Evolutionary conservation across 2,888 invertebrate species (phyloP).

Genomic region (Hanleya hanleyi): DNA sequence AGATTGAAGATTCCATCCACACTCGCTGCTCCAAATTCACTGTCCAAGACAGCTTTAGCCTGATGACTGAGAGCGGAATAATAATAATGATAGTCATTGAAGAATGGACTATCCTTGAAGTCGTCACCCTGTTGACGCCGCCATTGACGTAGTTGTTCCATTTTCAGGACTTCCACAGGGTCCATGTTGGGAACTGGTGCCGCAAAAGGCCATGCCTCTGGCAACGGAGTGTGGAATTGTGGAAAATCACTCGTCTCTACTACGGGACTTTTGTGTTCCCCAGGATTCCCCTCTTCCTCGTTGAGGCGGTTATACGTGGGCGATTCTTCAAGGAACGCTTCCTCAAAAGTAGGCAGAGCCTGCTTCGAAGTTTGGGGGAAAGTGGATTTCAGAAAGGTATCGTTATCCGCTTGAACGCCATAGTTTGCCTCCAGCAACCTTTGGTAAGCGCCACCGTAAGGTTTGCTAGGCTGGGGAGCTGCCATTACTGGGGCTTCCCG

Average conservation of each 20-base stretch:
- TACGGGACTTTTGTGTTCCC: no score
- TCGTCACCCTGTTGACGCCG: not conserved
- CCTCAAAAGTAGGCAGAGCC: not conserved
- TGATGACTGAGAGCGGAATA: slow-evolving; percentile 2
- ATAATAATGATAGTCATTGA: slow-evolving; percentile 1
- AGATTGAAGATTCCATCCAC: not conserved
- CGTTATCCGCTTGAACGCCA: not conserved
- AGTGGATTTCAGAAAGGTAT: not conserved
- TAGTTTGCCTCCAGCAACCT: not conserved
- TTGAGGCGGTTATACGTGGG: no score
- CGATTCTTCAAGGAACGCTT: no score
- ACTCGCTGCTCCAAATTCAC: not conserved
- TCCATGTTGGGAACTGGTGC: not conserved
- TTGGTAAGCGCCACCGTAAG: not conserved
- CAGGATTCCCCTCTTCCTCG: no score
- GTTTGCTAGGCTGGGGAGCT: not conserved
- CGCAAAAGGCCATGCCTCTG: not conserved
- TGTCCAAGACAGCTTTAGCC: not conserved
- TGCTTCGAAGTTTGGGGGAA: not conserved
- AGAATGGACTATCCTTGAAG: not conserved
- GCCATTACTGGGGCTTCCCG: not conserved
- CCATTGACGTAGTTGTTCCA: not conserved
- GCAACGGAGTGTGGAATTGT: not conserved
- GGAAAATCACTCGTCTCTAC: not conserved
- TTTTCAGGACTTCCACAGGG: not conserved